These are phyloP conservation scores for Moxostoma hubbsi DNA, from an alignment of 2,797 vertebrate genomes.

Conservation along the genomic window DNA sequence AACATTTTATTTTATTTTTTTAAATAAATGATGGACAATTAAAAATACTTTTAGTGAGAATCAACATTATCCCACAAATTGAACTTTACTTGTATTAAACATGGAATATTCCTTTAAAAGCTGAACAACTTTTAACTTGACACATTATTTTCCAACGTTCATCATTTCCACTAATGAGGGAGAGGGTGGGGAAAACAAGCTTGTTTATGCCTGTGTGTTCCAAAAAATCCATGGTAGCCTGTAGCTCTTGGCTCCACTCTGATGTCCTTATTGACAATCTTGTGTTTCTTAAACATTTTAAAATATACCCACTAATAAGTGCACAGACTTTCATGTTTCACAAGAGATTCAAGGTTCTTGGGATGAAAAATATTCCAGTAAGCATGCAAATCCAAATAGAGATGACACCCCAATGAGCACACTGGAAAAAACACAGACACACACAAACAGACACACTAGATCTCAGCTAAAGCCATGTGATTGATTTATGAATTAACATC, in stretches of 20 bases:
- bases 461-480: conserved; percentile 20
- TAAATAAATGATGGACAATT: no score
- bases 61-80: no score
- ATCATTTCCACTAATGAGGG: conserved; percentile 4
- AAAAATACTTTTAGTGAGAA: no score
- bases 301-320: conserved; percentile 37
- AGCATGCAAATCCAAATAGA: conserved; percentile 32
- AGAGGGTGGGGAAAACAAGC: conserved; percentile 16
- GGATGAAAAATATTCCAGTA: conserved; percentile 37
- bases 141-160: no score
- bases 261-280: conserved; percentile 44
- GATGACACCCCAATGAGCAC: conserved; percentile 27
- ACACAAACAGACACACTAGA: conserved; percentile 36
- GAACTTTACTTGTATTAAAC: no score
- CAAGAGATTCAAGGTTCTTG: conserved; percentile 9
- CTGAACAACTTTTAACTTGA: no score
- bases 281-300: conserved; percentile 26
- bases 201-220: conserved; percentile 30
- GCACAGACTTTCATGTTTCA: conserved; percentile 41
- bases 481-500: conserved; percentile 21
- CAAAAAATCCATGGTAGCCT: conserved; percentile 40
- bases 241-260: conserved; percentile 29
- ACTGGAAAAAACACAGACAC: conserved; percentile 16
- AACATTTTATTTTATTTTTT: no score
- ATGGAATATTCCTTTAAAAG: no score